Conservation (phyloP, 2,888 invertebrate genomes). For the Caenorhabditis sp. region DNA sequence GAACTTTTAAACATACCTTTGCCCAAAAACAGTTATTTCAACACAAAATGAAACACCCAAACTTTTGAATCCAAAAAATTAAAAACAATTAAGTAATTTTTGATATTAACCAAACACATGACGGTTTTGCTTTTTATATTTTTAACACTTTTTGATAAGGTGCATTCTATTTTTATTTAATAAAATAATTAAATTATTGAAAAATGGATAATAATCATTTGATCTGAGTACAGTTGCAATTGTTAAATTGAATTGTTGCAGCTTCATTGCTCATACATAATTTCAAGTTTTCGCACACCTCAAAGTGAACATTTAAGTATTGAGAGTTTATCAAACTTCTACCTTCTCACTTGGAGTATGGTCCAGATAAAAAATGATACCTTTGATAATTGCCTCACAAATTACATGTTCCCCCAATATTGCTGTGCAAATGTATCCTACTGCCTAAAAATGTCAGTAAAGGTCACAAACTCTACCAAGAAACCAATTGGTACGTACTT, state of each 20-base stretch:
- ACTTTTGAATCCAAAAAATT: neutral
- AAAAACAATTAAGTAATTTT: neutral
- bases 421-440: slow-evolving; percentile 1
- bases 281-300: too few species aligned
- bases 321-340: neutral
- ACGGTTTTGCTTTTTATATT: neutral
- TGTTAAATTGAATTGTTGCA: too few species aligned
- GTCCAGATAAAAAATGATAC: slow-evolving; percentile 39
- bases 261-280: too few species aligned
- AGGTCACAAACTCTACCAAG: too few species aligned
- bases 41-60: neutral
- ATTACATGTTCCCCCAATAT: slow-evolving; percentile 21
- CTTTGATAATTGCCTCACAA: slow-evolving; percentile 21
- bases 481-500: too few species aligned
- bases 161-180: neutral
- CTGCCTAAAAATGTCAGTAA: slow-evolving; percentile 18
- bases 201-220: too few species aligned
- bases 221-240: too few species aligned
- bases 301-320: too few species aligned
- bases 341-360: slow-evolving; percentile 42
- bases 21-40: too few species aligned
- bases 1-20: too few species aligned
- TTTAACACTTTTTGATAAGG: neutral
- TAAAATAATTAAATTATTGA: neutral
- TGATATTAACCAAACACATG: slow-evolving; percentile 1